phyloP scores from a whole-genome alignment of 1,140 invertebrate species.

The Panagrolaimus sp. region DNA sequence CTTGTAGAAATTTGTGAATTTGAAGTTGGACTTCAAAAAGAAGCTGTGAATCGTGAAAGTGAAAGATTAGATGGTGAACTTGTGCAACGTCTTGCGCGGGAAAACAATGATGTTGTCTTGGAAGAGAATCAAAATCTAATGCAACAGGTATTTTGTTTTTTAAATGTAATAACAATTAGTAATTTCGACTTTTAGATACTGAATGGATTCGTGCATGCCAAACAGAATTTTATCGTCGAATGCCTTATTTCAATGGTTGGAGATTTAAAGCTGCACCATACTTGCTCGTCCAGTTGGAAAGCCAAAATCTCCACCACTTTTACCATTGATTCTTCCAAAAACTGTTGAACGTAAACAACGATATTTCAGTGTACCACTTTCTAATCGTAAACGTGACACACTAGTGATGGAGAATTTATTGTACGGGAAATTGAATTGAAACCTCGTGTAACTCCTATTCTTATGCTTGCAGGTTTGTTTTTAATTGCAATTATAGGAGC shows the following conservation, averaged over 20 bases:
- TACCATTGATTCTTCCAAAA: not conserved
- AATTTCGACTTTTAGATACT: not conserved
- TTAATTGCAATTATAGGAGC: not conserved
- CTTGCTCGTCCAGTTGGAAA: not conserved
- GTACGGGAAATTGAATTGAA: not conserved
- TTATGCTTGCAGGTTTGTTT: not conserved
- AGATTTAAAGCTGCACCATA: not conserved
- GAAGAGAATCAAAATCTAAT: not conserved
- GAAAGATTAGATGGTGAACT: not conserved
- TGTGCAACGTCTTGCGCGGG: not conserved
- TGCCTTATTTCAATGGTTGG: conserved; percentile 1
- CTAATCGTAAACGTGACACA: not conserved
- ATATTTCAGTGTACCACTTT: not conserved
- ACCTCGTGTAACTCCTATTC: not conserved
- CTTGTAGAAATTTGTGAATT: too few relatives aligned
- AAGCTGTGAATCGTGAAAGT: not conserved
- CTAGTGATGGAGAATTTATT: not conserved
- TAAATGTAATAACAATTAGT: not conserved
- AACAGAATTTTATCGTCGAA: conserved; percentile 11
- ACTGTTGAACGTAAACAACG: not conserved
- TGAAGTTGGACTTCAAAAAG: too few relatives aligned
- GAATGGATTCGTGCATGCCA: not conserved
- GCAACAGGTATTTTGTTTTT: not conserved
- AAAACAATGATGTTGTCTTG: not conserved
- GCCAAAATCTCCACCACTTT: not conserved